Evolutionary conservation across 2,113 vertebrate species (phyloP), one percentile per base, ranked within the genome.

Genomic region (Nothocercus nigrocapillus): DNA sequence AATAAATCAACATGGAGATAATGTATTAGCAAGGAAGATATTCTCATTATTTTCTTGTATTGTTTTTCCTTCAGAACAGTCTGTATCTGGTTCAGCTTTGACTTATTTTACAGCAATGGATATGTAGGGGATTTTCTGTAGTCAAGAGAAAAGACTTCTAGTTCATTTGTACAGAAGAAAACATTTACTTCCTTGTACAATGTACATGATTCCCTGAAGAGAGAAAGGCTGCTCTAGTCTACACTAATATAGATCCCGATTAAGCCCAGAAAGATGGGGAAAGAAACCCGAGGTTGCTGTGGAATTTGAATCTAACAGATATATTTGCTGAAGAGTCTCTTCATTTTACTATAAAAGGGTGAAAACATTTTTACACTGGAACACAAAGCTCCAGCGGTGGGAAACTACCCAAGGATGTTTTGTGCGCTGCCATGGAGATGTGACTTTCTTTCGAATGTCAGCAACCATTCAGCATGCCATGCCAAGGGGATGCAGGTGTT

Each of bases 51-150:
- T 54, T 67, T 40, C 30, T 40, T 66, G 53, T 32, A 64, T 64
- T 56, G 84, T 54, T 22, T 80, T 74, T 85, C 11, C 24, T 89
- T 92, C 75, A 53, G 28, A 44, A 75, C 90, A 80, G 32, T 24
- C 24, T 40, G 17, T 40, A 19, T 17, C 28, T 79, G 62, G 62
- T 59, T 94, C 63, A 78, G 27, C 81, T 40, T 13, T 94, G 51
- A 73, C 34, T 93, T 86, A 15, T 87, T 96, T 88, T 93, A 68
- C 42, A 86, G 81, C 62, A 95, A 32, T 91, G 89, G 68, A 84
- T 80, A 78, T 32, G 24, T 85, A 10, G 27, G 58, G 21, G 22
- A 16, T 90, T 70, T 77, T 90, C 61, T 86, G 40, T 32, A 73
- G n/a, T 44, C 74, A 63, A n/a, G 75, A n/a, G 32, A 14, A 61